Evolutionary conservation across 2,888 invertebrate species (phyloP), one percentile per base, ranked within the genome.

Genomic region (Bellardia bayeri): DNA sequence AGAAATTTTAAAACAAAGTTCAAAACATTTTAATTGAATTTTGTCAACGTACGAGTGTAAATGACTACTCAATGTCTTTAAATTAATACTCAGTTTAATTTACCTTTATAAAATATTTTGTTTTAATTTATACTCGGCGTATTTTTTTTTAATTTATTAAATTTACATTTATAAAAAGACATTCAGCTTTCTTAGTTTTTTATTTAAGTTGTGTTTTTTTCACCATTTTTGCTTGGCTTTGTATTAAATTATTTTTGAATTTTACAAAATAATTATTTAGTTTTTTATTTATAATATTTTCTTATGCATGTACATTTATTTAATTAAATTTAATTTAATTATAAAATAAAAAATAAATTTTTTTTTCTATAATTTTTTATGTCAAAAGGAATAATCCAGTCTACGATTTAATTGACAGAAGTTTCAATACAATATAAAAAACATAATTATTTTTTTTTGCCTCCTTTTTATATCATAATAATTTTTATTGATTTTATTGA

Each of bases 401-500:
- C 93, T 93, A 93, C 93, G 92, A 92, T 91, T 92, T 93, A 93
- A 93, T 93, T 93, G 93, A 93, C 93, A 93, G 92, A 93, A 93
- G 93, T 93, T 93, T 92, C 93, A 92, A 92, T 93, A 90, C 56
- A 87, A 82, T 81, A 83, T 68, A 78, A 74, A 51, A 81, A 87
- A 74, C 71, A 56, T 42, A 14, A 49, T 45, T 63, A 13, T 30
- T 76, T n/a, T 3, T 74, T 58, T 72, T 56, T 14, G 37, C 6
- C 37, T 37, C 6, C 37, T 56, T 23, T 79, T 56, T 54, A 9
- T 51, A 49, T 69, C 33, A 40, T 71, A 61, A 69, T 37, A 54
- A 61, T 71, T 40, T 30, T 42, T 61, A 13, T 42, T 30, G 3
- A 23, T 23, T 23, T 56, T 68, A 54, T 14, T 9, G n/a, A 40